A percentile compares a stretch with the other conserved stretches of the same genome.
phyloP scores from a whole-genome alignment of 2,888 invertebrate species.

The Glaucopsyche alexis region DNA sequence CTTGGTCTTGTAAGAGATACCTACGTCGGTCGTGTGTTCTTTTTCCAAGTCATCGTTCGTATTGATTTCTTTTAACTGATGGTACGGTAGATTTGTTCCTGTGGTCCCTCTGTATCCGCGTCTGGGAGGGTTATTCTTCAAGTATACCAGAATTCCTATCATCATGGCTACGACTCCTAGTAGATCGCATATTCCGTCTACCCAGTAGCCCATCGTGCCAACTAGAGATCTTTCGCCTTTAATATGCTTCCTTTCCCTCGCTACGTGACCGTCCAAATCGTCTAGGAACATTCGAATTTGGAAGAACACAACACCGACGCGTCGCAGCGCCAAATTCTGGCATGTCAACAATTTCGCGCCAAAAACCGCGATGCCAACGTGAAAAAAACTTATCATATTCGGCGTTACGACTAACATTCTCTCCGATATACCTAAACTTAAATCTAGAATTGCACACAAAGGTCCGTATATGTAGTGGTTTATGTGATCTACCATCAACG shows the following conservation, averaged over 20 bases:
- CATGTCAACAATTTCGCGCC: constrained; percentile 88
- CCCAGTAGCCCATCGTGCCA: constrained; percentile 89
- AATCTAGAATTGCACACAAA: constrained; percentile 86
- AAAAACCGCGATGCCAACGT: constrained; percentile 86
- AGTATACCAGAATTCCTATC: constrained; percentile 83
- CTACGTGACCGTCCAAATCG: constrained; percentile 92
- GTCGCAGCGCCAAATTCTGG: constrained; percentile 84
- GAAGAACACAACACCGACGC: constrained; percentile 88
- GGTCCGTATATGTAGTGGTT: constrained; percentile 92
- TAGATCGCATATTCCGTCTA: constrained; percentile 91
- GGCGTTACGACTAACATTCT: constrained; percentile 84
- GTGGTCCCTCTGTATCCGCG: constrained; percentile 84
- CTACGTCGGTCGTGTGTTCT: constrained; percentile 66
- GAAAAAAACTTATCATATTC: constrained; percentile 90
- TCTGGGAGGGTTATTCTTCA: constrained; percentile 86
- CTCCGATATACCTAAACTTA: constrained; percentile 82
- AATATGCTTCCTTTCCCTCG: constrained; percentile 86
- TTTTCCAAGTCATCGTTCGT: constrained; percentile 71
- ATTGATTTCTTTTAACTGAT: constrained; percentile 68
- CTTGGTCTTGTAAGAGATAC: constrained; percentile 83
- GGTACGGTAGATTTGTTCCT: constrained; percentile 78
- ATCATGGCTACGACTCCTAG: constrained; percentile 87
- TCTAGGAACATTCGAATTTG: constrained; percentile 91
- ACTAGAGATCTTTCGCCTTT: constrained; percentile 89
- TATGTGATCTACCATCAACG: constrained; percentile 88